Conservation (phyloP, 2,888 invertebrate genomes). For the Endotricha flammealis region DNA sequence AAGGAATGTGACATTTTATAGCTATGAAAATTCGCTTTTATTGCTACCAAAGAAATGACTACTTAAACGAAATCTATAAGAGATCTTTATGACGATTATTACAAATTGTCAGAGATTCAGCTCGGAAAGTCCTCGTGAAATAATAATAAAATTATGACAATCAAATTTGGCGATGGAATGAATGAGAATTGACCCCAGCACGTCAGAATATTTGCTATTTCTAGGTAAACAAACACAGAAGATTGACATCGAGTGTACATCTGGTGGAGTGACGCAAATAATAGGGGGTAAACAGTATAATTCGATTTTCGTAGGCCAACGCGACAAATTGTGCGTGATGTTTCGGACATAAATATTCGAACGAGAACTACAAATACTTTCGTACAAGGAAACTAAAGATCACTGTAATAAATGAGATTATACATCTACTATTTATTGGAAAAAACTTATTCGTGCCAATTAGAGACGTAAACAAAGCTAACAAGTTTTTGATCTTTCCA, state of each 20-base stretch:
- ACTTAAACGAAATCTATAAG: slow-evolving; percentile 2
- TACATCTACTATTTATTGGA: too few relatives aligned
- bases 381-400: not conserved
- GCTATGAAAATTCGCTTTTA: slow-evolving; percentile 1
- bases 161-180: slow-evolving; percentile 59
- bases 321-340: slow-evolving; percentile 62
- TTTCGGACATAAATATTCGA: slow-evolving; percentile 27
- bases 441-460: too few relatives aligned
- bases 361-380: not conserved
- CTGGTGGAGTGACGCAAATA: slow-evolving; percentile 73
- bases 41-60: slow-evolving; percentile 1
- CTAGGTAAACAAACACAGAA: slow-evolving; percentile 72
- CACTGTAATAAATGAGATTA: too few relatives aligned
- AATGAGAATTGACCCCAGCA: slow-evolving; percentile 61
- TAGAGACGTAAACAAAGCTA: too few relatives aligned
- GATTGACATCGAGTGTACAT: slow-evolving; percentile 76
- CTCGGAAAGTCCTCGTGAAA: slow-evolving; percentile 28
- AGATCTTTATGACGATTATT: slow-evolving; percentile 2
- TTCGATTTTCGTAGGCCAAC: slow-evolving; percentile 60
- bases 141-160: slow-evolving; percentile 62
- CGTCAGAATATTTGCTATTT: slow-evolving; percentile 64
- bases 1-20: not conserved
- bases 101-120: slow-evolving; percentile 37
- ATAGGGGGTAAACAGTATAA: slow-evolving; percentile 73
- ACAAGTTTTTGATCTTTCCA: too few relatives aligned